phyloP scores from a whole-genome alignment of 1,140 invertebrate genomes.

The Eufriesea mexicana region DNA sequence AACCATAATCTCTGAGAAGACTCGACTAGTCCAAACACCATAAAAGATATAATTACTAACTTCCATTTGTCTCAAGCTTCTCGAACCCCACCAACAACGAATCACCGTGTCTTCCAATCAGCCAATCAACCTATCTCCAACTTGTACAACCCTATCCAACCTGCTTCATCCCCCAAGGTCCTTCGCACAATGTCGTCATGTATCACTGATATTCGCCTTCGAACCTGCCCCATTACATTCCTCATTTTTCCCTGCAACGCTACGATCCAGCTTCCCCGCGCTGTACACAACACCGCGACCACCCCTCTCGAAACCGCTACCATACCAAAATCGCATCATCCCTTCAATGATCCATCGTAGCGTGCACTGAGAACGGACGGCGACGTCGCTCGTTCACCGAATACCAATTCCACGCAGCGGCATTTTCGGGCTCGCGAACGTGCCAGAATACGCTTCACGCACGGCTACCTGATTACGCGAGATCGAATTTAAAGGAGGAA shows the following conservation, averaged over 20 bases:
- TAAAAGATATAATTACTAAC: too few species aligned
- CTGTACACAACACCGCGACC: neutral
- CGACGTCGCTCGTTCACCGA: neutral
- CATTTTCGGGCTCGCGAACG: neutral
- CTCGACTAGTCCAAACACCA: too few species aligned
- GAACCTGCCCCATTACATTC: neutral
- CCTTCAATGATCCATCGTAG: neutral
- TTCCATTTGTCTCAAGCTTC: too few species aligned
- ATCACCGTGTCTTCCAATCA: too few species aligned
- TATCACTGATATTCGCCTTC: too few species aligned
- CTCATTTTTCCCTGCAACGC: neutral
- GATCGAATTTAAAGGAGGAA: slow-evolving; percentile 37
- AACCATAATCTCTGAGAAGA: too few species aligned
- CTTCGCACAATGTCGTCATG: too few species aligned
- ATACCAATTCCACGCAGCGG: neutral
- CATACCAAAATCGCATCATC: neutral
- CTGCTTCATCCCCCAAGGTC: too few species aligned
- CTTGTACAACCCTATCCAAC: too few species aligned
- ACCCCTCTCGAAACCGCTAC: neutral
- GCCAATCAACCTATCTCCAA: too few species aligned
- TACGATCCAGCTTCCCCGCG: too few species aligned
- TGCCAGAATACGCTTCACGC: slow-evolving; percentile 5
- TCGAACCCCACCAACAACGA: too few species aligned
- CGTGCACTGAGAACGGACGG: neutral
- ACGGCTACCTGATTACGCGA: slow-evolving; percentile 21